These are phyloP conservation scores for Tiliqua scincoides DNA, from an alignment of 2,113 vertebrate genomes.

Conservation along the genomic window DNA sequence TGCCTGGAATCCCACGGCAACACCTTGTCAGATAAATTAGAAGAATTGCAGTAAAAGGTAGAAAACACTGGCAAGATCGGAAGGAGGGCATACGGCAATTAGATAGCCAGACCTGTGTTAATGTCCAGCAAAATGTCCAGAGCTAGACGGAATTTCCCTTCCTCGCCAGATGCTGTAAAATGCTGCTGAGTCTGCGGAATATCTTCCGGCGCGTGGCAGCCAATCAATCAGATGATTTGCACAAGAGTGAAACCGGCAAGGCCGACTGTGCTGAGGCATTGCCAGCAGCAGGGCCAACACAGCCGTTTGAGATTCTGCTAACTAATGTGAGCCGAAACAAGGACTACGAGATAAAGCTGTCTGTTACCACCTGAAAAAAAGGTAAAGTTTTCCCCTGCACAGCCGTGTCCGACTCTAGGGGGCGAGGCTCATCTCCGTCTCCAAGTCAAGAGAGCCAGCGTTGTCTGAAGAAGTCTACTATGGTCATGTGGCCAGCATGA, in stretches of 20 bases:
- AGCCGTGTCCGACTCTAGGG: too few relatives aligned
- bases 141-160: conserved; percentile 43
- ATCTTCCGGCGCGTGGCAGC: conserved; percentile 32
- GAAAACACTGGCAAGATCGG: conserved; percentile 38
- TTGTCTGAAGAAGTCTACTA: too few relatives aligned
- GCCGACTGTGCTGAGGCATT: not conserved
- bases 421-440: too few relatives aligned
- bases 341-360: conserved; percentile 27
- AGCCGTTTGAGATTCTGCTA: conserved; percentile 4
- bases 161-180: conserved; percentile 51
- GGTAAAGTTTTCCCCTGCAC: too few relatives aligned
- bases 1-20: conserved; percentile 9
- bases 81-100: conserved; percentile 51
- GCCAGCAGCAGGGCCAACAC: conserved; percentile 20
- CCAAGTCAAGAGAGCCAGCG: too few relatives aligned
- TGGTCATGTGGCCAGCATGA: too few relatives aligned
- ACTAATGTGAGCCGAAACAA: conserved; percentile 17
- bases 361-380: too few relatives aligned
- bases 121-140: conserved; percentile 34
- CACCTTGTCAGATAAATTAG: conserved; percentile 44
- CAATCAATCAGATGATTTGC: conserved; percentile 55
- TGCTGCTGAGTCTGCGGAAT: conserved; percentile 43
- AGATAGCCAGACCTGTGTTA: conserved; percentile 39
- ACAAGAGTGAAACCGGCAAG: conserved; percentile 15
- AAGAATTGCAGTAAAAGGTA: conserved; percentile 18